phyloP scores from a whole-genome alignment of 1,140 invertebrate species.

The Bradynema listronoti region DNA sequence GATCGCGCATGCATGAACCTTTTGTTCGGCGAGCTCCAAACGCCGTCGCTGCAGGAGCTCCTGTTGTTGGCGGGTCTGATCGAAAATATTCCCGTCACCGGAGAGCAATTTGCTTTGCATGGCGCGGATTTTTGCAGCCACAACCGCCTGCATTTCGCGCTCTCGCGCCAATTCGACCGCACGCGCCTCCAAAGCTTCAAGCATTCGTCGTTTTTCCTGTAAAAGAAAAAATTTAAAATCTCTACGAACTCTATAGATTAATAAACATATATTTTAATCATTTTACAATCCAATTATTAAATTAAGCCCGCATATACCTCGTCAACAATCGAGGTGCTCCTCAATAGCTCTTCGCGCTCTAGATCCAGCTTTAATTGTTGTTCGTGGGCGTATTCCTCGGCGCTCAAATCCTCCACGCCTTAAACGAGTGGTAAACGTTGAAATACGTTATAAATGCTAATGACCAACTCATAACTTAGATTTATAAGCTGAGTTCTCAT shows the following conservation, averaged over 20 bases:
- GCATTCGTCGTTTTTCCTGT: conserved; percentile 64
- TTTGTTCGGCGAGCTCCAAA: conserved; percentile 75
- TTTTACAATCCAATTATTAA: neutral
- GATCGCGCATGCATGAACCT: too few species aligned
- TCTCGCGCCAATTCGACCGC: conserved; percentile 63
- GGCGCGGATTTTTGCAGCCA: conserved; percentile 63
- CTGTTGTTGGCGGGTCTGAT: conserved; percentile 82
- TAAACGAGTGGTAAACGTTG: too few species aligned
- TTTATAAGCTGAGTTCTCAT: too few species aligned
- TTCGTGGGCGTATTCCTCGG: conserved; percentile 60
- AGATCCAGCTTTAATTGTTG: conserved; percentile 62
- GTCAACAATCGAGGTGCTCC: conserved; percentile 61
- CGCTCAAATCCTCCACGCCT: conserved; percentile 57
- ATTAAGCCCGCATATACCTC: conserved; percentile 59
- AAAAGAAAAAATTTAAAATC: conserved; percentile 9
- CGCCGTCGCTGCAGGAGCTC: conserved; percentile 72
- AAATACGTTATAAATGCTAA: too few species aligned
- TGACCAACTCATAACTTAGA: conserved; percentile 17
- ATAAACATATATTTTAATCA: neutral
- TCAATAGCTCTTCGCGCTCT: conserved; percentile 63
- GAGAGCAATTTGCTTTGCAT: conserved; percentile 80
- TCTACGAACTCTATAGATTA: neutral
- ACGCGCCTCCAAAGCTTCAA: conserved; percentile 64
- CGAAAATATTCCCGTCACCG: conserved; percentile 77
- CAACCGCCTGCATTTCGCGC: conserved; percentile 60